phyloP scores from a whole-genome alignment of 2,888 invertebrate genomes.

The Eupithecia pulchellata region DNA sequence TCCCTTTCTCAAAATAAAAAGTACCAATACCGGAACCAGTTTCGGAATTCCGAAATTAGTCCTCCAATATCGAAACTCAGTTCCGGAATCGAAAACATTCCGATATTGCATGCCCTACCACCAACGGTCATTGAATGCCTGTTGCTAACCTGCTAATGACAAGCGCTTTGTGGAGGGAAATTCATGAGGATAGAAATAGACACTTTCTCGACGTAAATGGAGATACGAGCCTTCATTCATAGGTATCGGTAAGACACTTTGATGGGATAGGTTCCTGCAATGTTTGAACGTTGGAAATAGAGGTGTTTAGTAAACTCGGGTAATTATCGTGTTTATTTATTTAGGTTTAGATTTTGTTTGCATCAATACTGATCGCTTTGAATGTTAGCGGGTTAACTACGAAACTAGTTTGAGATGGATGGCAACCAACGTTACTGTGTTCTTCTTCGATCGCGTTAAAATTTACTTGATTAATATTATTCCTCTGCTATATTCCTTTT shows the following conservation, averaged over 20 bases:
- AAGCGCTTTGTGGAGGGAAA: constrained; percentile 23
- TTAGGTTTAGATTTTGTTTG: background rate
- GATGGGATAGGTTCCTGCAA: background rate
- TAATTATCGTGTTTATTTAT: background rate
- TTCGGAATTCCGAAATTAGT: no score
- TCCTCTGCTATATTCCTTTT: no score
- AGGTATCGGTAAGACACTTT: background rate
- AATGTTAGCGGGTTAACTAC: no score
- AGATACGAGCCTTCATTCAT: constrained; percentile 17
- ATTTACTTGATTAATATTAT: background rate
- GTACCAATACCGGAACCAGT: no score
- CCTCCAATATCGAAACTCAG: no score
- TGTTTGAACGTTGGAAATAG: background rate
- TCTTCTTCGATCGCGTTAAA: background rate
- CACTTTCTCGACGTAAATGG: constrained; percentile 26
- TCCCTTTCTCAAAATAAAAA: no score
- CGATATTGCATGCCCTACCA: no score
- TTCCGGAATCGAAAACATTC: no score
- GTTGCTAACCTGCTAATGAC: constrained; percentile 25
- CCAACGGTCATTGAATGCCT: constrained; percentile 28
- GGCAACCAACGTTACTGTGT: no score
- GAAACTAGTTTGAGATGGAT: no score
- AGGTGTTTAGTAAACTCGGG: background rate
- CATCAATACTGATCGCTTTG: background rate
- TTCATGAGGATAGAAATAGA: constrained; percentile 26